These are phyloP conservation scores for Columba livia DNA, from an alignment of 2,113 vertebrate species.

Conservation along the genomic window DNA sequence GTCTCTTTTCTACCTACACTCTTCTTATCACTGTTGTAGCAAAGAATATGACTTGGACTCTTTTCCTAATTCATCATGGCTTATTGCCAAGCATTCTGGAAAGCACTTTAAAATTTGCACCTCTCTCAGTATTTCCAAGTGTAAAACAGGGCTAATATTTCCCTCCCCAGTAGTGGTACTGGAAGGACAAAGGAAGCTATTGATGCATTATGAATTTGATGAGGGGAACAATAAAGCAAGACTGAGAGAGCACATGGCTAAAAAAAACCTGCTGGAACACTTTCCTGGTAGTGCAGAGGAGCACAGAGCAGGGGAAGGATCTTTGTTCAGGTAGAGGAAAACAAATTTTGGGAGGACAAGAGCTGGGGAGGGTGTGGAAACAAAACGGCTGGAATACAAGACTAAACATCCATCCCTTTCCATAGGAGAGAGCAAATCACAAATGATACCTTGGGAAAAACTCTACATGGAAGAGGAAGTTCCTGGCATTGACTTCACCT, in stretches of 20 bases:
- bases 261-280: background rate
- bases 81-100: constrained; percentile 4
- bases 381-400: background rate
- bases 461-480: background rate
- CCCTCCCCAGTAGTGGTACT: background rate
- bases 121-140: background rate
- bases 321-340: background rate
- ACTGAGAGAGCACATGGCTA: background rate
- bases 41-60: constrained; percentile 11
- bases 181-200: background rate
- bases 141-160: background rate
- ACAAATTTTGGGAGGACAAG: background rate
- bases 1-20: background rate
- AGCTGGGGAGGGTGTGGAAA: background rate
- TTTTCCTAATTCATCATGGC: background rate
- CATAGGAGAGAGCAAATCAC: background rate
- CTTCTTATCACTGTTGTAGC: background rate
- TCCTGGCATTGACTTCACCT: background rate
- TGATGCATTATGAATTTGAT: background rate
- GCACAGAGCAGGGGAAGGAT: background rate
- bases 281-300: background rate
- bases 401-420: background rate
- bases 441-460: background rate
- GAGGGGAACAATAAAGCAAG: background rate
- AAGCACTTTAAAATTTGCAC: background rate